A percentile compares a stretch with the other conserved stretches of the same genome.
phyloP scores from a whole-genome alignment of 2,797 vertebrate genomes.

The Spinibarbus caldwelli region DNA sequence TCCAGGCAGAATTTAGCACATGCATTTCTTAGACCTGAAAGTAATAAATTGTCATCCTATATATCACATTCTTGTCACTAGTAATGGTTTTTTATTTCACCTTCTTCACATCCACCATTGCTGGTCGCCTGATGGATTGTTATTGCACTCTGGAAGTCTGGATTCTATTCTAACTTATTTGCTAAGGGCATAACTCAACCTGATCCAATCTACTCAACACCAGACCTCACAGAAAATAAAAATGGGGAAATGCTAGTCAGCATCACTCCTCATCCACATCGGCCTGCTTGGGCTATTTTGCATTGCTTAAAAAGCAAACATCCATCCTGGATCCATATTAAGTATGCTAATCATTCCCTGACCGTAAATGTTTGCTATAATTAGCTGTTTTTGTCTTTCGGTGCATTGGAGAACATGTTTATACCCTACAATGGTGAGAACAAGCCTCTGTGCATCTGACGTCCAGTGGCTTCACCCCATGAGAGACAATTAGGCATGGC shows the following conservation, averaged over 20 bases:
- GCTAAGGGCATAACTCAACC: slow-evolving; percentile 30
- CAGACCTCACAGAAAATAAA: slow-evolving; percentile 21
- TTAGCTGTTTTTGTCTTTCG: not conserved
- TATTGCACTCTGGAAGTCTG: slow-evolving; percentile 40
- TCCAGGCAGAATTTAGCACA: slow-evolving; percentile 1
- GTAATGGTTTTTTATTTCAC: slow-evolving; percentile 22
- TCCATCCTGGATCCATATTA: not conserved
- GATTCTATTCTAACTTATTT: slow-evolving; percentile 38
- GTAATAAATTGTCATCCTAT: slow-evolving; percentile 28
- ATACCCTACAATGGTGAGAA: slow-evolving; percentile 24
- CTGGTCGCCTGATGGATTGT: slow-evolving; percentile 36
- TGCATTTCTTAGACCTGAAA: slow-evolving; percentile 21
- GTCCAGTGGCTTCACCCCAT: slow-evolving; percentile 7
- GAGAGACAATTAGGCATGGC: slow-evolving; percentile 35
- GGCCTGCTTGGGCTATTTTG: not conserved
- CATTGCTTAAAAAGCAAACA: not conserved
- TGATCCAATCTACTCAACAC: slow-evolving; percentile 17
- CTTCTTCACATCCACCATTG: slow-evolving; percentile 21
- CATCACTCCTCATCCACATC: slow-evolving; percentile 14
- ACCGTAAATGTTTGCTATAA: slow-evolving; percentile 21
- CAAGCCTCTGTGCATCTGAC: slow-evolving; percentile 3
- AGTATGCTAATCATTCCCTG: not conserved
- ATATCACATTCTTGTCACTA: slow-evolving; percentile 31
- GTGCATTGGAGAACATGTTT: slow-evolving; percentile 16
- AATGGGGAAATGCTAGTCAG: slow-evolving; percentile 4